Evolutionary conservation across 1,140 invertebrate species (phyloP), one percentile per base, ranked within the genome.

Genomic region (Temnothorax curvispinosus): DNA sequence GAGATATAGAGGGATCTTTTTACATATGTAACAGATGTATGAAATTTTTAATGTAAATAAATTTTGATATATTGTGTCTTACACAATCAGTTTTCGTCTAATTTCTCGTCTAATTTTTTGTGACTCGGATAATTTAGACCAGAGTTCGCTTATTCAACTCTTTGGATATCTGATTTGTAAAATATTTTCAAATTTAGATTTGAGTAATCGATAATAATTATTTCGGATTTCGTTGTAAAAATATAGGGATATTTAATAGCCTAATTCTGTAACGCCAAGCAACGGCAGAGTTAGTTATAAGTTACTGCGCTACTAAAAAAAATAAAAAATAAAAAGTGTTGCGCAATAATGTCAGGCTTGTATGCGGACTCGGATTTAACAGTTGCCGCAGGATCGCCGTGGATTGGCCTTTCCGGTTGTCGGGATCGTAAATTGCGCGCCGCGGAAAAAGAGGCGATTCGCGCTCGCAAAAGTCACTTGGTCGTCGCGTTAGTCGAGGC

Each of bases 401-500:
- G 38, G 27, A 80, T 80, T 13, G 65, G 65, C 38, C 78, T 81
- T 44, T 81, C 64, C 78, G 64, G 62, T 44, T 47, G 62, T 38
- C 67, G 54, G 38, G 5, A 41, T 50, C 80, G 15, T 84, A 84
- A 84, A 84, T 84, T 62, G 80, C 69, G 32, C 18, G 27, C 15
- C 13, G 32, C 27, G 44, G 52, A 27, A 38, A 38, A 60, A 8
- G 60, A 21, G 13, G 11, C n/a, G 52, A 54, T 58, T 67, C n/a
- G 21, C 38, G 62, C 75, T 80, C 74, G 58, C 62, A 65, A 86
- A 86, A 65, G 67, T 84, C 69, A 74, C 54, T 47, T 47, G 41
- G 69, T 27, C 80, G 50, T 81, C 77, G 77, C 77, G 65, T 82
- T 82, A 82, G 80, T 32, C 86, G 65, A 56, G 65, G 65, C 56